Conservation (phyloP, 2,888 invertebrate genomes). For the Hypomecis punctinalis region DNA sequence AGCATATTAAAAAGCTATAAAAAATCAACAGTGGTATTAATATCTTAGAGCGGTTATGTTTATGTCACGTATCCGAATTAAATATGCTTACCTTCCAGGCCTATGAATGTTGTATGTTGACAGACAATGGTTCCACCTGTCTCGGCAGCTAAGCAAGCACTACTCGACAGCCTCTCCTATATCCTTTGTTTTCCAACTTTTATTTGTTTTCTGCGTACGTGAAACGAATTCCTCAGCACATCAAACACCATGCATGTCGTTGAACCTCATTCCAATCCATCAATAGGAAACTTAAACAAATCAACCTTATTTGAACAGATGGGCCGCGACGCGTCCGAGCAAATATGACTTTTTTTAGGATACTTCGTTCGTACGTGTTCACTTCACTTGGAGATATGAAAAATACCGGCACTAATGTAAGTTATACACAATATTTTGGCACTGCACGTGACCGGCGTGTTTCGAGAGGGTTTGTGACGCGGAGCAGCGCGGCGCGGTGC, state of each 20-base stretch:
- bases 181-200: constrained; percentile 78
- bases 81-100: constrained; percentile 65
- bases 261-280: constrained; percentile 75
- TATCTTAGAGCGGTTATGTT: constrained; percentile 12
- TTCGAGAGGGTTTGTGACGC: constrained; percentile 34
- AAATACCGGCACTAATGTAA: constrained; percentile 61
- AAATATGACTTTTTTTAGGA: constrained; percentile 52
- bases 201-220: constrained; percentile 78
- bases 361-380: constrained; percentile 51
- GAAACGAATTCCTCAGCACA: constrained; percentile 77
- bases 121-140: constrained; percentile 69
- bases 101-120: constrained; percentile 59
- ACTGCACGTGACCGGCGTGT: constrained; percentile 66
- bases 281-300: constrained; percentile 75
- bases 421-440: constrained; percentile 65
- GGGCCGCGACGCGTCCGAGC: constrained; percentile 57
- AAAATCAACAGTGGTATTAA: constrained; percentile 20
- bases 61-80: constrained; percentile 40
- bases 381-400: constrained; percentile 60
- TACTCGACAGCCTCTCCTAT: constrained; percentile 59
- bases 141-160: constrained; percentile 79
- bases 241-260: constrained; percentile 70
- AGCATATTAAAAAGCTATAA: constrained; percentile 26
- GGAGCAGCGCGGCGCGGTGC: constrained; percentile 64
- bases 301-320: constrained; percentile 74